Conservation (phyloP, 1,140 invertebrate species). For the Philaenus spumarius region DNA sequence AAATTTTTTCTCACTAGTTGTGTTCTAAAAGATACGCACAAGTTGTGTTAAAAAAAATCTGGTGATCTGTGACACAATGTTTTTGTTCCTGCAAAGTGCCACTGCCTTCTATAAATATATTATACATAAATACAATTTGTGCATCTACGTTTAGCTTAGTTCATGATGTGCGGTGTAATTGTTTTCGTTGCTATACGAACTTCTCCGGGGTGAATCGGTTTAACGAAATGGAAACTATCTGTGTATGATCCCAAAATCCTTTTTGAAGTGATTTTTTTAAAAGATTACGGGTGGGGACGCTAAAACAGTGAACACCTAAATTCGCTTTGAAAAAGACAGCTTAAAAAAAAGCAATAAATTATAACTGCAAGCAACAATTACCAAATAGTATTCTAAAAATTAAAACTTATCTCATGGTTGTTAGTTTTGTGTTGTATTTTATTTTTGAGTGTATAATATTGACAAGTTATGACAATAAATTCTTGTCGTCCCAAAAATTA, state of each 20-base stretch:
- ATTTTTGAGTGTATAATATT: neutral
- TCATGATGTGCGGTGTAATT: neutral
- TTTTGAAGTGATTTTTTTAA: neutral
- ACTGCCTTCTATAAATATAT: conserved; percentile 5
- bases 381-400: conserved; percentile 8
- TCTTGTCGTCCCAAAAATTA: neutral
- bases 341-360: conserved; percentile 10
- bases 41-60: no score
- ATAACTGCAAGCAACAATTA: conserved; percentile 4
- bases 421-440: neutral
- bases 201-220: neutral
- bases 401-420: neutral
- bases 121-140: neutral
- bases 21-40: neutral
- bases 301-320: no score
- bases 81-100: neutral
- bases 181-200: neutral
- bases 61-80: no score
- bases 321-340: conserved; percentile 2
- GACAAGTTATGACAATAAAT: conserved; percentile 6
- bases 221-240: neutral
- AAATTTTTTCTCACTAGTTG: neutral
- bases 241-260: conserved; percentile 3
- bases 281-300: neutral
- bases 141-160: conserved; percentile 8